Base-by-base conservation (phyloP, 2,113 vertebrate species). In the Pseudois nayaur region DNA sequence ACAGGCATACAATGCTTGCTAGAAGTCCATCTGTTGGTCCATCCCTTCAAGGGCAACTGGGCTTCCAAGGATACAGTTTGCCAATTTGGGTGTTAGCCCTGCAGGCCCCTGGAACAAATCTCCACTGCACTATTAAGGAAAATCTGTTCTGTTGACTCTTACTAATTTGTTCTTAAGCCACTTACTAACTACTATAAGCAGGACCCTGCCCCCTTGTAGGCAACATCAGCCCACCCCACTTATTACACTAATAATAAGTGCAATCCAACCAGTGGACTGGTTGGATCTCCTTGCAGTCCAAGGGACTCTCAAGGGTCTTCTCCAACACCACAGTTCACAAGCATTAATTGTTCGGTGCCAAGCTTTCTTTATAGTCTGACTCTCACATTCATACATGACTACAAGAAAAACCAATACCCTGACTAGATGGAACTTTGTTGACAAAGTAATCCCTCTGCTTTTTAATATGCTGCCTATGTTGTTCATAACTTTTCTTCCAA, bases 311-410 rank as follows among this genome's bases (percentile, higher is more conserved):
- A 67, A 67, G 64, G 36, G 64, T 71, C n/a, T 71, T 71, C 64
- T 71, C n/a, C 17, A 71, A 71, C 9, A 36, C 9, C n/a, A 71
- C n/a, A 36, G 17, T 36, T 36, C n/a, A 71, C 2, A 71, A 71
- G n/a, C n/a, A 71, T 71, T 19, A 36, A 3, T 71, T 36, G 8
- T 23, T 71, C 0, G 1, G 1, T 1, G 19, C n/a, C 9, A 19
- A 71, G 17, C 19, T 71, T 71, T 71, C 64, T 23, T 71, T 23
- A 71, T 12, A 36, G 9, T 12, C 17, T 5, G 36, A 36, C 9
- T 36, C 19, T 36, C 19, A 71, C 19, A 71, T 71, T 8, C n/a
- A 23, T 36, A 71, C n/a, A 71, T 36, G 64, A 36, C 19, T 23
- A 6, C n/a, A 11, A 10, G 64, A 12, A 23, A 23, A 71, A 36